Percentiles rank a stretch among this genome's conserved stretches.
Conservation (phyloP, 2,797 vertebrate species). For the Acipenser transmontanus region DNA sequence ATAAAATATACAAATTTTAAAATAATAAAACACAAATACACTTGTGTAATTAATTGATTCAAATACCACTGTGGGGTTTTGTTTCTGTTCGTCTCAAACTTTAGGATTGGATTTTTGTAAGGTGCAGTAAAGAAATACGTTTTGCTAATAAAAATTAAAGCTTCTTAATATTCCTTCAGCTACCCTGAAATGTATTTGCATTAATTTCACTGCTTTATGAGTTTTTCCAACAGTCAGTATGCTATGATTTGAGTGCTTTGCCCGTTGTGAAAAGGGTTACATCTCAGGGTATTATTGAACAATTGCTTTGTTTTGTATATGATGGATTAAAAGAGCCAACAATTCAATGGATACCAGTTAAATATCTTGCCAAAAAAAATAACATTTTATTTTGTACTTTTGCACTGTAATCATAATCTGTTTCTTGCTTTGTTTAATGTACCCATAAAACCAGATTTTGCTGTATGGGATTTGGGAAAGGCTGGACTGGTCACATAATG, state of each 20-base stretch:
- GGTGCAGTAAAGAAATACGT: background rate
- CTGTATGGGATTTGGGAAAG: background rate
- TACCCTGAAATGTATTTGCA: background rate
- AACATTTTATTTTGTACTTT: background rate
- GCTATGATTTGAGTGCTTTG: background rate
- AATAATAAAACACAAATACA: too few species aligned
- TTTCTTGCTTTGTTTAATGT: background rate
- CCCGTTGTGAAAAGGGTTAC: background rate
- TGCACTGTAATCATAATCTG: background rate
- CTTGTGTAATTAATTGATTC: too few species aligned
- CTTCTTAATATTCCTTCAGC: background rate
- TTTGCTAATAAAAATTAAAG: background rate
- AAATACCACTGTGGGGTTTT: too few species aligned
- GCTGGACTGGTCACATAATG: background rate
- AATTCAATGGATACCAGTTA: conserved; percentile 1
- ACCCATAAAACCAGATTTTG: background rate
- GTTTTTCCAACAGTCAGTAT: background rate
- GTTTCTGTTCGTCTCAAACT: too few species aligned
- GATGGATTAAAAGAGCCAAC: conserved; percentile 8
- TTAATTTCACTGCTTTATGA: background rate
- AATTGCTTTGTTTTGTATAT: conserved; percentile 1
- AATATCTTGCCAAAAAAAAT: background rate
- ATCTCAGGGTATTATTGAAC: conserved; percentile 15
- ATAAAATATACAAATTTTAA: too few species aligned
- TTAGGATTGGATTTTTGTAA: too few species aligned